These are phyloP conservation scores for Kryptolebias ocellatus DNA, from an alignment of 2,797 vertebrate species.

Conservation along the genomic window DNA sequence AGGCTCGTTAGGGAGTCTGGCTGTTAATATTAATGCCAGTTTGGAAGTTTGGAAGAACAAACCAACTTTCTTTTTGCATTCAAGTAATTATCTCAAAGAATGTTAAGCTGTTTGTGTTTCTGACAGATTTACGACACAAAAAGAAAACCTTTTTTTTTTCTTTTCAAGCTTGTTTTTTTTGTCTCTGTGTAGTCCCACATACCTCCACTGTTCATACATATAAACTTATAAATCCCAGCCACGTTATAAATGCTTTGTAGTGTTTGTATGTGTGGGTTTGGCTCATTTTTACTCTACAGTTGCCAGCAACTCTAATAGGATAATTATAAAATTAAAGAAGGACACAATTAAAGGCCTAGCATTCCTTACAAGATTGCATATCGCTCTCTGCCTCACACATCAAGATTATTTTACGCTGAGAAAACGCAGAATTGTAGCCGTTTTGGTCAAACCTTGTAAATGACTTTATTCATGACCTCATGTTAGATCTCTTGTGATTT, in stretches of 20 bases:
- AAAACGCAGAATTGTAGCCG: no score
- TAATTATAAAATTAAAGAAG: not conserved
- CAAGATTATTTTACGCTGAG: no score
- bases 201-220: slow-evolving; percentile 1
- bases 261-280: not conserved
- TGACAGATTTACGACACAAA: slow-evolving; percentile 7
- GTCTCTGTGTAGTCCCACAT: not conserved
- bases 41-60: not conserved
- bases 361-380: no score
- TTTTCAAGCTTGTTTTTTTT: slow-evolving; percentile 1
- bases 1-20: slow-evolving; percentile 11
- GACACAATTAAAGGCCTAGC: not conserved
- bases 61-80: not conserved
- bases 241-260: not conserved
- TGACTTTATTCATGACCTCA: no score
- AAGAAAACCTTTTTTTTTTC: not conserved
- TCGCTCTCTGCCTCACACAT: no score
- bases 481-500: no score
- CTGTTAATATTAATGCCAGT: not conserved
- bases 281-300: not conserved
- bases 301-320: not conserved
- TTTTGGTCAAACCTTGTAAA: no score
- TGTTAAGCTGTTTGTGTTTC: slow-evolving; percentile 3
- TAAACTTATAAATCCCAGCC: not conserved
- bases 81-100: not conserved